phyloP scores from a whole-genome alignment of 2,888 invertebrate species.

The Hemaris fuciformis region DNA sequence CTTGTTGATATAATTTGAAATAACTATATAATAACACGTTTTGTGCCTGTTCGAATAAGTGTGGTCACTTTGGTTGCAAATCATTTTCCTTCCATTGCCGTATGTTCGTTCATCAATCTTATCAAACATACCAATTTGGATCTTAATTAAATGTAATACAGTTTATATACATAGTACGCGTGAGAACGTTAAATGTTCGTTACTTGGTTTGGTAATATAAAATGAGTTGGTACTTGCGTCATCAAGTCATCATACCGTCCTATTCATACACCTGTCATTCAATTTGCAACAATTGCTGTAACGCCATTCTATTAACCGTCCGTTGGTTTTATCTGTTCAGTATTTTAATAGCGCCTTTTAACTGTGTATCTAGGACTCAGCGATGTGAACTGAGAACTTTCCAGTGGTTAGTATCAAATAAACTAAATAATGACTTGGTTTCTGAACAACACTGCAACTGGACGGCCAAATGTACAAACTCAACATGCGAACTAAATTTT shows the following conservation, averaged over 20 bases:
- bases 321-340: conserved; percentile 17
- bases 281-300: conserved; percentile 23
- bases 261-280: conserved; percentile 48
- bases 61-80: background rate
- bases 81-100: conserved; percentile 2
- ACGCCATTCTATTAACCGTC: conserved; percentile 13
- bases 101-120: background rate
- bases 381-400: background rate
- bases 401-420: background rate
- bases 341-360: conserved; percentile 10
- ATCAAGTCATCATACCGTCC: conserved; percentile 34
- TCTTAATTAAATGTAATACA: conserved; percentile 4
- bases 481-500: background rate
- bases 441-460: background rate
- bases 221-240: conserved; percentile 44
- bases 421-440: background rate
- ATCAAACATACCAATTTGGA: background rate
- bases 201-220: conserved; percentile 32
- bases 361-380: background rate
- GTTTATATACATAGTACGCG: background rate
- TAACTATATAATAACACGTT: background rate
- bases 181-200: conserved; percentile 11
- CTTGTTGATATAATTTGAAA: background rate
- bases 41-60: background rate
- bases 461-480: background rate